phyloP scores from a whole-genome alignment of 2,888 invertebrate genomes.

The Dinocampus coccinellae region DNA sequence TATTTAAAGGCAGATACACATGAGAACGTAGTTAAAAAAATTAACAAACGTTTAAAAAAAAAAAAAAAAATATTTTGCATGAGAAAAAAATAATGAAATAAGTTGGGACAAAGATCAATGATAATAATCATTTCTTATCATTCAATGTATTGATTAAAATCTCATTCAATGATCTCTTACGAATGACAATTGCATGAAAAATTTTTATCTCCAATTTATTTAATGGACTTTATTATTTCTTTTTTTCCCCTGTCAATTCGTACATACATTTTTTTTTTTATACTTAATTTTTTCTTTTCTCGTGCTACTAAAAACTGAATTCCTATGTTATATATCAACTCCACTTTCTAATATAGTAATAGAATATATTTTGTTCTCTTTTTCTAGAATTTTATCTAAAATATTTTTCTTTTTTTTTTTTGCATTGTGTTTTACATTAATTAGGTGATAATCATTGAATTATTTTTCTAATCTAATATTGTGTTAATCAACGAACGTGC shows the following conservation, averaged over 20 bases:
- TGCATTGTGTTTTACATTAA: conserved; percentile 36
- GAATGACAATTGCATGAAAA: neutral
- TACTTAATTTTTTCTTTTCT: conserved; percentile 34
- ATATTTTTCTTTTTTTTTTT: conserved; percentile 26
- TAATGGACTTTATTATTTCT: neutral
- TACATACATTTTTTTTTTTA: neutral
- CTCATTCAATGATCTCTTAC: neutral
- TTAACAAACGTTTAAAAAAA: neutral
- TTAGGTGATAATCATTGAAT: conserved; percentile 29
- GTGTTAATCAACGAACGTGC: neutral
- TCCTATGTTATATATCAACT: conserved; percentile 19
- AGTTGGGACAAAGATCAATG: neutral
- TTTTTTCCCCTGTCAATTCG: neutral
- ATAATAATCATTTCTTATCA: neutral
- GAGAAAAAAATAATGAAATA: neutral
- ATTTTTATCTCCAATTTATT: neutral
- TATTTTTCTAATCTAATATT: neutral
- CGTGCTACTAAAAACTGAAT: neutral
- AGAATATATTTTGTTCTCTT: conserved; percentile 30
- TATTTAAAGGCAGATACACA: conserved; percentile 11
- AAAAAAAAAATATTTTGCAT: neutral
- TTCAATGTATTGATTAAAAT: neutral
- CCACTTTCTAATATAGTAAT: conserved; percentile 10
- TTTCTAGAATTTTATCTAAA: conserved; percentile 30
- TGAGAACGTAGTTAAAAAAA: neutral